A percentile compares a stretch with the other conserved stretches of the same genome.
Evolutionary conservation across 30 jellyfish, hydroid and myxozoan genomes (phyloP).

Genomic region (Turritopsis dohrnii): DNA sequence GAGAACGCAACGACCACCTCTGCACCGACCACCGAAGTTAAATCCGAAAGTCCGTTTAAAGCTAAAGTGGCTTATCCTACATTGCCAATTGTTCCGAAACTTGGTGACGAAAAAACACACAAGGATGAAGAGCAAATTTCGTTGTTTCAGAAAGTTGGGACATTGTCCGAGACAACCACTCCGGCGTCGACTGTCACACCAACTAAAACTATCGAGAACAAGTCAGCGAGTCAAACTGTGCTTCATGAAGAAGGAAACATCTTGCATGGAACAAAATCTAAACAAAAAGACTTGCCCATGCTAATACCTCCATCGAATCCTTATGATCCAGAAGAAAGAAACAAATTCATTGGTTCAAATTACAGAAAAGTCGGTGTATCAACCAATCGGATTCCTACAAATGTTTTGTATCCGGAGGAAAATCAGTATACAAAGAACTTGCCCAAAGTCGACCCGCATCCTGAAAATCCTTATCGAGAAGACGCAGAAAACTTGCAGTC

Average conservation of each 20-base stretch:
- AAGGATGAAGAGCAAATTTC: background rate
- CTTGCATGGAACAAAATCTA: background rate
- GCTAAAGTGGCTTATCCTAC: background rate
- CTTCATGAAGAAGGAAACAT: background rate
- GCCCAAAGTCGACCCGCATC: constrained; percentile 21
- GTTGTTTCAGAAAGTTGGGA: background rate
- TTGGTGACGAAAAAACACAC: background rate
- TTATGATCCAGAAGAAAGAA: background rate
- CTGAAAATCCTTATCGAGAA: constrained; percentile 39
- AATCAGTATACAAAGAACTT: constrained; percentile 1
- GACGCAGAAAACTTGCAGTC: constrained; percentile 35
- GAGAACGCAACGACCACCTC: background rate
- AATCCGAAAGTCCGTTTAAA: background rate
- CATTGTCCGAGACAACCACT: background rate
- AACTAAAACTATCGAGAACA: background rate
- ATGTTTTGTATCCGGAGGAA: background rate
- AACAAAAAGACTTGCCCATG: background rate
- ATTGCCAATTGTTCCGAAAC: background rate
- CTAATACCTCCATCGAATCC: background rate
- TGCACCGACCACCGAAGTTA: background rate
- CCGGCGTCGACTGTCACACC: background rate
- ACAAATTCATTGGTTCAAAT: background rate
- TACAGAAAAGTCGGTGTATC: background rate
- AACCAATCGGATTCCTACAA: background rate
- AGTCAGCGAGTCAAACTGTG: background rate